Evolutionary conservation across 2,797 vertebrate species (phyloP), one percentile per base, ranked within the genome.

Genomic region (Kryptolebias ocellatus): DNA sequence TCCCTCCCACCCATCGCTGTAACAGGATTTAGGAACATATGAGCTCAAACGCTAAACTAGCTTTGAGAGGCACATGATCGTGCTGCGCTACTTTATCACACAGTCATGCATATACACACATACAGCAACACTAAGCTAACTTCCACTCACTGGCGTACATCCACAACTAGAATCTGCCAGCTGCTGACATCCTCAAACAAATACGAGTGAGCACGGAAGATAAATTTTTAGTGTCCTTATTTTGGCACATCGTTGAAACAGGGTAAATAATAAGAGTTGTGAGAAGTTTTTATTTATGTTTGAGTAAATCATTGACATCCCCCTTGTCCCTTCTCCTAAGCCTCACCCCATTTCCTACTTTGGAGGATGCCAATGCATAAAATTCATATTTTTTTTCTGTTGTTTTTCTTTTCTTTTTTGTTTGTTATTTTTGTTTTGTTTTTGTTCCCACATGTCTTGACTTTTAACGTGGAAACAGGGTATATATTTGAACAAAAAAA

Each of bases 391-490:
- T 94, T 91, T 91, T 62, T 92, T 39, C 37, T 39, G 11, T 39
- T 10, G 37, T 39, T 39, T 39, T 39, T 39, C 10, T 34, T 34
- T 4, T 34, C 7, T 87, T 14, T 81, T 67, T 27, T 79, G 20
- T 24, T 24, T 24, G 20, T 24, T 24, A 24, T 1, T 24, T 24
- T 24, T 24, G 20, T 70, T 80, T 76, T 85, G 53, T 8, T 81
- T 79, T 74, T 77, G 70, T 85, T 86, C 79, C 87, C 79, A 53
- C 83, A 94, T 95, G 92, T 96, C 93, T 94, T 90, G 94, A 97
- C 94, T 96, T 96, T 90, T 82, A 95, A 95, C 90, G 93, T 97
- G 97, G 95, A 98, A 96, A 99, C 98, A 99, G 97, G 98, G 98
- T 92, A 91, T 98, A 98, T 97, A 95, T 97, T 95, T 97, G 95